These are phyloP conservation scores for Palythoa caribaeorum DNA, from an alignment of 92 coral and sea anemone species.

Conservation along the genomic window DNA sequence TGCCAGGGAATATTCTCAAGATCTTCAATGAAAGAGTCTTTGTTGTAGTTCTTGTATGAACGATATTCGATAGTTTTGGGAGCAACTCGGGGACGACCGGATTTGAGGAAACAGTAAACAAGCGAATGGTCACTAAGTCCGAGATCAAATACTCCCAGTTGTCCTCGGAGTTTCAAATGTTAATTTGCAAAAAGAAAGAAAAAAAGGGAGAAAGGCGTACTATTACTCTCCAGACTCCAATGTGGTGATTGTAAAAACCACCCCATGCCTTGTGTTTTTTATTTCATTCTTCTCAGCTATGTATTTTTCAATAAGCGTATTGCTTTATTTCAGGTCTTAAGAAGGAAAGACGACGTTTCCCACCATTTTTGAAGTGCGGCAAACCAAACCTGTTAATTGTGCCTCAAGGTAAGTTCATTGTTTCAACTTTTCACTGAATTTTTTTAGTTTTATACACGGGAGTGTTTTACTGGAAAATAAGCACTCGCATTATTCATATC, in stretches of 20 bases:
- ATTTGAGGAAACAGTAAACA: constrained; percentile 53
- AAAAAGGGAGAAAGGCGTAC: too few species aligned
- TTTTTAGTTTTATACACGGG: neutral
- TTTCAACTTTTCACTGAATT: neutral
- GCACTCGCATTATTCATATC: neutral
- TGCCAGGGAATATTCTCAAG: constrained; percentile 59
- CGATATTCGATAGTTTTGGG: constrained; percentile 57
- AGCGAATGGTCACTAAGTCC: constrained; percentile 59
- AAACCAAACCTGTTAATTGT: constrained; percentile 35
- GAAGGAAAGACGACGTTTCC: constrained; percentile 33
- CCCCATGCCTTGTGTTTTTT: too few species aligned
- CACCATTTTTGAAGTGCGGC: neutral
- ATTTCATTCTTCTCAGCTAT: neutral
- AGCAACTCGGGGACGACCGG: constrained; percentile 42
- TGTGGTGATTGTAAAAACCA: too few species aligned
- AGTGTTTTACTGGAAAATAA: neutral
- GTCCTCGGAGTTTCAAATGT: too few species aligned
- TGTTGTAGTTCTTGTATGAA: constrained; percentile 53
- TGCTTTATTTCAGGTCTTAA: constrained; percentile 7
- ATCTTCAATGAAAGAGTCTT: constrained; percentile 53
- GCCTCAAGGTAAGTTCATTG: neutral
- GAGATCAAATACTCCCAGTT: constrained; percentile 55
- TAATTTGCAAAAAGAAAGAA: too few species aligned
- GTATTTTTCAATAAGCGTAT: neutral
- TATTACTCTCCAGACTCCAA: too few species aligned